phyloP scores from a whole-genome alignment of 1,140 invertebrate species.

The Drosophila ercepeae region DNA sequence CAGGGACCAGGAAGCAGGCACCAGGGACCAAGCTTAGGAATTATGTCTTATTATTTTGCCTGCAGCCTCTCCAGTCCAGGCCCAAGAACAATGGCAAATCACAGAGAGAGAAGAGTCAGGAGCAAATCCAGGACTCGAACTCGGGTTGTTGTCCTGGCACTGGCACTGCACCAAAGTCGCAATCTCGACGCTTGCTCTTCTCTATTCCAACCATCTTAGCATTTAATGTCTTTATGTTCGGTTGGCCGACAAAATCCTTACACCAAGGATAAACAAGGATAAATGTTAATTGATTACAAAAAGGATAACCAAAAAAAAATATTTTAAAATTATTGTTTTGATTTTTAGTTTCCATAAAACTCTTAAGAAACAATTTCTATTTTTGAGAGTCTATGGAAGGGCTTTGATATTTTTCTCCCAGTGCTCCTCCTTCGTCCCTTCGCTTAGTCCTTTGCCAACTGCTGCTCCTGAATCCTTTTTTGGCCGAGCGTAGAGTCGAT shows the following conservation, averaged over 20 bases:
- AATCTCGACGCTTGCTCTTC: conserved; percentile 29
- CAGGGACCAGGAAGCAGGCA: background rate
- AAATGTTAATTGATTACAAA: too few species aligned
- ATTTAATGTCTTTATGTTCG: conserved; percentile 71
- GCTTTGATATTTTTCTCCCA: background rate
- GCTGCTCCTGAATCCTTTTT: conserved; percentile 43
- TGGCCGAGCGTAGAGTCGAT: conserved; percentile 48
- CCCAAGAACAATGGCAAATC: conserved; percentile 62
- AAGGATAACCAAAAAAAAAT: too few species aligned
- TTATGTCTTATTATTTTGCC: conserved; percentile 77
- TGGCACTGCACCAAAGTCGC: conserved; percentile 64
- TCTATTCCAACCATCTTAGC: background rate
- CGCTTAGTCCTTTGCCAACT: conserved; percentile 25
- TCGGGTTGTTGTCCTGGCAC: conserved; percentile 54
- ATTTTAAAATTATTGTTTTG: too few species aligned
- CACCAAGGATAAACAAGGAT: background rate
- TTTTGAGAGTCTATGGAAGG: background rate
- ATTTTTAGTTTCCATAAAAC: too few species aligned
- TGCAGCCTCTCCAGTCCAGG: conserved; percentile 36
- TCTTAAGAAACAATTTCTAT: too few species aligned
- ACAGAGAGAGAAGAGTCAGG: conserved; percentile 12
- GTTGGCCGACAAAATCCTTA: background rate
- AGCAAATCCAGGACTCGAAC: conserved; percentile 1
- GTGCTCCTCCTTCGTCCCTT: conserved; percentile 5
- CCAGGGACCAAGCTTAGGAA: conserved; percentile 51